Conservation (phyloP, 2,113 vertebrate genomes). For the Ardeotis arabs region DNA sequence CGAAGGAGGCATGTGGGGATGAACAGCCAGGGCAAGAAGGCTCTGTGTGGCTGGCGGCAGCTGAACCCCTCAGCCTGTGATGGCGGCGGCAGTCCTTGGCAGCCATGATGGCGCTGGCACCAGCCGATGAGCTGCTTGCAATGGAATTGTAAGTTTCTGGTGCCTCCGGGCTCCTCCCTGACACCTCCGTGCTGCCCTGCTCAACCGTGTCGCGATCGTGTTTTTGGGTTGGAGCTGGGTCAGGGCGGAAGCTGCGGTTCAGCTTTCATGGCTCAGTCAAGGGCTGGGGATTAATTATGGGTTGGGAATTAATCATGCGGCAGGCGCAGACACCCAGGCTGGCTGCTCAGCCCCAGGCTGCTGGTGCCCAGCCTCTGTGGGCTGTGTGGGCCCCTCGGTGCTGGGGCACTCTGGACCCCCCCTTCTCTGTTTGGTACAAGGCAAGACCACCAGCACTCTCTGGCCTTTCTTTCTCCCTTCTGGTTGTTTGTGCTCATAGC, state of each 20-base stretch:
- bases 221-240: not conserved
- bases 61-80: no score
- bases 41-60: not conserved
- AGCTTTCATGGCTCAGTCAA: not conserved
- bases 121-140: not conserved
- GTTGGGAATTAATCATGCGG: not conserved
- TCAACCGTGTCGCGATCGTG: rapidly evolving
- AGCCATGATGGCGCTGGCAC: no score
- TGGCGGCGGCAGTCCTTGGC: no score
- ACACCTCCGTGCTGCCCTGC: not conserved
- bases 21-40: not conserved
- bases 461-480: not conserved
- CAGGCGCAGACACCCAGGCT: not conserved
- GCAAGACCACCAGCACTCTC: rapidly evolving
- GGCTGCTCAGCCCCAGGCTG: not conserved
- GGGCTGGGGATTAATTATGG: not conserved
- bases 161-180: not conserved
- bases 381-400: not conserved
- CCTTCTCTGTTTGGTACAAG: not conserved
- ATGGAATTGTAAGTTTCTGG: not conserved
- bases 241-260: not conserved
- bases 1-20: rapidly evolving
- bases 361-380: not conserved
- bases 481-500: not conserved
- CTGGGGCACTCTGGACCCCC: not conserved